phyloP scores from a whole-genome alignment of 2,113 vertebrate genomes.

The Otus sunia region DNA sequence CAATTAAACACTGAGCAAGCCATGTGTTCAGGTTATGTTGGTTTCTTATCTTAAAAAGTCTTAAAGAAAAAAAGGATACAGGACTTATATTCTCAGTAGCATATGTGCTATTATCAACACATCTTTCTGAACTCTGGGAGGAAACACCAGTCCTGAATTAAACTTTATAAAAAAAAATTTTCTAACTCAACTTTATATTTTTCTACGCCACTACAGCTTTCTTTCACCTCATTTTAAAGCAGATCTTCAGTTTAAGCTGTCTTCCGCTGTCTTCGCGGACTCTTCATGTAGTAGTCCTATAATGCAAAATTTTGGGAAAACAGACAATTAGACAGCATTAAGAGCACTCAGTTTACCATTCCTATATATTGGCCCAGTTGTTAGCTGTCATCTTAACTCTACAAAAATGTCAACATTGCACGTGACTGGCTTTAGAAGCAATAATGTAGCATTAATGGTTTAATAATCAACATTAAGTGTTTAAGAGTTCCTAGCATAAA shows the following conservation, averaged over 20 bases:
- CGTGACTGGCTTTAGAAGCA: constrained; percentile 45
- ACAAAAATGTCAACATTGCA: constrained; percentile 5
- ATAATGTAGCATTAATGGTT: constrained; percentile 13
- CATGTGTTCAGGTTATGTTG: constrained; percentile 78
- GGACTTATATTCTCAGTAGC: constrained; percentile 81
- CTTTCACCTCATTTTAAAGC: constrained; percentile 99
- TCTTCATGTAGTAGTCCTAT: constrained; percentile 78
- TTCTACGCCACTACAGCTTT: constrained; percentile 96
- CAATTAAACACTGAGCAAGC: constrained; percentile 84
- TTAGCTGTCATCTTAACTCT: constrained; percentile 71
- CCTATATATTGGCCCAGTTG: constrained; percentile 67
- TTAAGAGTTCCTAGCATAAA: constrained; percentile 7
- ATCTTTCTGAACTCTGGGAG: constrained; percentile 77
- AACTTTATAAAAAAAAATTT: constrained; percentile 69
- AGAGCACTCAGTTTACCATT: constrained; percentile 50
- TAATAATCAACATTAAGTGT: constrained; percentile 5
- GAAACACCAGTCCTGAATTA: constrained; percentile 81
- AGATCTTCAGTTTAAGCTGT: constrained; percentile 85
- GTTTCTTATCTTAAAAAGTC: constrained; percentile 79
- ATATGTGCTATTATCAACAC: constrained; percentile 77
- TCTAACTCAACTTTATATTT: constrained; percentile 84
- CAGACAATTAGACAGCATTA: constrained; percentile 74
- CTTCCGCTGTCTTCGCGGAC: constrained; percentile 84
- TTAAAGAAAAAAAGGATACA: constrained; percentile 78
- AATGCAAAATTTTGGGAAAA: constrained; percentile 80